phyloP scores from a whole-genome alignment of 2,888 invertebrate genomes.

The Polia nebulosa region DNA sequence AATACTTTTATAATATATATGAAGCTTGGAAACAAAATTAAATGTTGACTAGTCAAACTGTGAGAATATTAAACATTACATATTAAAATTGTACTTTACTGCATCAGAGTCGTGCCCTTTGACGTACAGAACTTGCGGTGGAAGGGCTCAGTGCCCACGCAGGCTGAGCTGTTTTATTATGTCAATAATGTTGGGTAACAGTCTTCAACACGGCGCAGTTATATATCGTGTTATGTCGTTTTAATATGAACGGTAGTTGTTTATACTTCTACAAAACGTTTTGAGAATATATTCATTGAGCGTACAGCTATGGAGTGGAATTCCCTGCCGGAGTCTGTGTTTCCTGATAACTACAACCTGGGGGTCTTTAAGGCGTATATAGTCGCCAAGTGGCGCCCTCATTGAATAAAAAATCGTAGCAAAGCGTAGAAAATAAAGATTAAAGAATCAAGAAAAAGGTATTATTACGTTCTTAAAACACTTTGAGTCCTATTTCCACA shows the following conservation, averaged over 20 bases:
- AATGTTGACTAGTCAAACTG: conserved; percentile 54
- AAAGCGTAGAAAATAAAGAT: no score
- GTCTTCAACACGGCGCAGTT: background rate
- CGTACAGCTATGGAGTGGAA: no score
- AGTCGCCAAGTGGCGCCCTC: no score
- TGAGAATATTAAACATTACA: conserved; percentile 62
- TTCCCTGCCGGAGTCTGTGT: no score
- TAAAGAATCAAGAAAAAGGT: no score
- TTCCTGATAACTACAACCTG: no score
- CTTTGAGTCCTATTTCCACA: no score
- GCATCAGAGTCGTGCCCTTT: conserved; percentile 37
- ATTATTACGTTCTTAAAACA: no score
- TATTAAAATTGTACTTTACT: conserved; percentile 51
- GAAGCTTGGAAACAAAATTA: conserved; percentile 43
- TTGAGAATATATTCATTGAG: no score
- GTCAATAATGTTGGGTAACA: conserved; percentile 34
- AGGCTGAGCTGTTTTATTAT: conserved; percentile 26
- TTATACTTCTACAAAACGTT: no score
- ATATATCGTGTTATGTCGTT: background rate
- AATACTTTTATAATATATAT: conserved; percentile 42
- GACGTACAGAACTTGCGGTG: conserved; percentile 8
- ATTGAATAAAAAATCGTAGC: no score
- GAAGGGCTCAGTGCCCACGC: conserved; percentile 17
- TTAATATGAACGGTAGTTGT: background rate
- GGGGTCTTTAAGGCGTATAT: no score